phyloP scores from a whole-genome alignment of 2,113 vertebrate genomes.

The Thamnophis sirtalis region DNA sequence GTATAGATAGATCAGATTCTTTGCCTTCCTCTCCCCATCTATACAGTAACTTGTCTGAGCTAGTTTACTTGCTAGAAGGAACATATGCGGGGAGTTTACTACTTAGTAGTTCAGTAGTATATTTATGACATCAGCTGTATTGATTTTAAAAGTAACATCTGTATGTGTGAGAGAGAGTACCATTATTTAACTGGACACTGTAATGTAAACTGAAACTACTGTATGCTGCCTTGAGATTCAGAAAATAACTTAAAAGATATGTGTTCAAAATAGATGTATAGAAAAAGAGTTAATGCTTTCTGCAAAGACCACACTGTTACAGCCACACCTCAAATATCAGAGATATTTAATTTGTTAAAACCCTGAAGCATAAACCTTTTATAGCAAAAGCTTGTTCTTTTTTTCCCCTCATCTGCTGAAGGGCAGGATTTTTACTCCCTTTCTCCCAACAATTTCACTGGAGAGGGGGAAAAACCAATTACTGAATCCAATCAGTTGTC shows the following conservation, averaged over 20 bases:
- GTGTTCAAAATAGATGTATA: constrained; percentile 11
- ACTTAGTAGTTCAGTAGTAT: constrained; percentile 43
- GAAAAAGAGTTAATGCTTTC: constrained; percentile 34
- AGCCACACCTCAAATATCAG: constrained; percentile 35
- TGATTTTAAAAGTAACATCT: constrained; percentile 34
- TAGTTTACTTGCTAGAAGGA: constrained; percentile 62
- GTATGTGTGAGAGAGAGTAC: neutral
- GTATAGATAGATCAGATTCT: constrained; percentile 36
- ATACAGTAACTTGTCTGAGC: constrained; percentile 61
- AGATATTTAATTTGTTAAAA: constrained; percentile 42
- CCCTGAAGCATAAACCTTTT: constrained; percentile 25
- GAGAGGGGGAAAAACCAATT: constrained; percentile 4
- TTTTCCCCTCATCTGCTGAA: constrained; percentile 20
- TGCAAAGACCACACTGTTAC: constrained; percentile 38
- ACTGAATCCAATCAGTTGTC: neutral
- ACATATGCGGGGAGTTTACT: constrained; percentile 53
- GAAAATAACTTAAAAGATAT: constrained; percentile 13
- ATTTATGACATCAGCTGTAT: constrained; percentile 51
- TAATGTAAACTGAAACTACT: constrained; percentile 39
- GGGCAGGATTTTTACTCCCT: constrained; percentile 6
- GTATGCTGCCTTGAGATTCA: constrained; percentile 22
- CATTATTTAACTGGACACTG: constrained; percentile 11
- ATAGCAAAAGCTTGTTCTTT: constrained; percentile 16
- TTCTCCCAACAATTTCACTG: neutral
- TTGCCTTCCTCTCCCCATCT: constrained; percentile 40